phyloP scores from a whole-genome alignment of 2,888 invertebrate species.

The Drosophila anomalata region DNA sequence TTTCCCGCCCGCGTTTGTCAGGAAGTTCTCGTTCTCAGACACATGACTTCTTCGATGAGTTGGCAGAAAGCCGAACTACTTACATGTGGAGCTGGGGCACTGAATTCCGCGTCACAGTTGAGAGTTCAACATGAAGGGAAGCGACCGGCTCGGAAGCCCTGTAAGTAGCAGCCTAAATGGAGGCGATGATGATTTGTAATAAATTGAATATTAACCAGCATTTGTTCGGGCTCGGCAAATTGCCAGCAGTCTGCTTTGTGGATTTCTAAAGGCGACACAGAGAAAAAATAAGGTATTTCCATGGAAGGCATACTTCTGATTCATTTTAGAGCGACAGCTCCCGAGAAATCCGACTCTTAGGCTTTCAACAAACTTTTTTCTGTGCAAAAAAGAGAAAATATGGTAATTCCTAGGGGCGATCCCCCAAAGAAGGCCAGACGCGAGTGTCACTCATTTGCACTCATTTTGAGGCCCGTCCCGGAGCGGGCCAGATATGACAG shows the following conservation, averaged over 20 bases:
- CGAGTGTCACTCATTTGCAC: slow-evolving; percentile 70
- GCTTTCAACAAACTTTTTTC: not conserved
- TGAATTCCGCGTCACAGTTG: slow-evolving; percentile 66
- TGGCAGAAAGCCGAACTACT: slow-evolving; percentile 44
- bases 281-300: slow-evolving; percentile 8
- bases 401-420: slow-evolving; percentile 51
- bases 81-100: slow-evolving; percentile 48
- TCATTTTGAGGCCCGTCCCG: slow-evolving; percentile 28
- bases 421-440: slow-evolving; percentile 12
- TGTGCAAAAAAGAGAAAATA: slow-evolving; percentile 28
- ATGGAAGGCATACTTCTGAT: not conserved
- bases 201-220: slow-evolving; percentile 74
- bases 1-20: slow-evolving; percentile 54
- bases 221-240: slow-evolving; percentile 54
- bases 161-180: slow-evolving; percentile 58
- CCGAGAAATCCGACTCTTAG: not conserved
- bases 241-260: slow-evolving; percentile 49
- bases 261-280: slow-evolving; percentile 7
- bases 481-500: slow-evolving; percentile 57
- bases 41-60: slow-evolving; percentile 70
- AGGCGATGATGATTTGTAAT: slow-evolving; percentile 72
- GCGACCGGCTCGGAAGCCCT: slow-evolving; percentile 9
- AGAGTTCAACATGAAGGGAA: slow-evolving; percentile 65
- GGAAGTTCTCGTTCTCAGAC: slow-evolving; percentile 59
- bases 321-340: not conserved